phyloP scores from a whole-genome alignment of 2,113 vertebrate species.

The Eonycteris spelaea region DNA sequence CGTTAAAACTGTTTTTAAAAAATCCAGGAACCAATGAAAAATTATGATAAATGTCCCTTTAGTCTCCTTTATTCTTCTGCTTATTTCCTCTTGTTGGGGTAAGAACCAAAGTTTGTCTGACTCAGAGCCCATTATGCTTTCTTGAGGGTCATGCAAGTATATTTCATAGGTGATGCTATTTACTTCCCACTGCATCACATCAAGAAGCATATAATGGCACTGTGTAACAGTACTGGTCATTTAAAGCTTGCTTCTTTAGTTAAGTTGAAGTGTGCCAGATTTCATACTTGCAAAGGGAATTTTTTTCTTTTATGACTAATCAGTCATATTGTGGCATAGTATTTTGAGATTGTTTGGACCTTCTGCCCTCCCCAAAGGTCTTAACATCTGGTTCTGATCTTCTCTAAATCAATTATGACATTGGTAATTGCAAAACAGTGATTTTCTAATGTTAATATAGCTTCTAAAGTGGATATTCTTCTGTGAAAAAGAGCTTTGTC shows the following conservation, averaged over 20 bases:
- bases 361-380: neutral
- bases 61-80: neutral
- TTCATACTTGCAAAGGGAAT: neutral
- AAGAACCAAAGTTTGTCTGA: neutral
- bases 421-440: neutral
- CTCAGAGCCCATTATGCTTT: neutral
- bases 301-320: neutral
- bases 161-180: neutral
- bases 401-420: neutral
- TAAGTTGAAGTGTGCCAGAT: neutral
- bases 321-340: neutral
- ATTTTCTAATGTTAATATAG: neutral
- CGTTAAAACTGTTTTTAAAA: constrained; percentile 9
- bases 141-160: rapidly evolving
- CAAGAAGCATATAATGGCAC: neutral
- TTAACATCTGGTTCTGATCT: constrained; percentile 11
- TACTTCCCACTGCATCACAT: neutral
- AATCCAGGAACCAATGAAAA: neutral
- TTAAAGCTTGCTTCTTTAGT: neutral
- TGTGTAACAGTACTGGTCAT: neutral
- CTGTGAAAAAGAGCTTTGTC: neutral
- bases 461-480: neutral
- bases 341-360: neutral
- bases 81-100: neutral
- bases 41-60: neutral